Base-by-base conservation (phyloP, 2,113 vertebrate species). In the Sebastes fasciatus region DNA sequence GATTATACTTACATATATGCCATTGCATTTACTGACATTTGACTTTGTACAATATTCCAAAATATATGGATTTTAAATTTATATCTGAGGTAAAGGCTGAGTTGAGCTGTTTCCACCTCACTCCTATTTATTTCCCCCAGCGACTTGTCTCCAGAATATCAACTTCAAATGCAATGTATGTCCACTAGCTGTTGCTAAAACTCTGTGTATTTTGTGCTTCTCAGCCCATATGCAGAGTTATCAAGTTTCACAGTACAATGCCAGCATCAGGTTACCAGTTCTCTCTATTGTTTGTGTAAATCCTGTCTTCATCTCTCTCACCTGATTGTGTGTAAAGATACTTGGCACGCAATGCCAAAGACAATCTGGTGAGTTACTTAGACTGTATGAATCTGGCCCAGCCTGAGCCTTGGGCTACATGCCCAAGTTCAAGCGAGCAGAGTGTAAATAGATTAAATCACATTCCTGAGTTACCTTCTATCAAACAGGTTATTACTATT, bases 301-400 rank as follows among this genome's bases (percentile, higher is more conserved):
- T 45, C 14, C 51, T 63, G 13, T 6, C 6, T 52, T n/a, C 6
- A 62, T 61, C 4, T 80, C 34, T 51, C 1, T 21, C 14, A 52
- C 10, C 14, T 45, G 16, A 64, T 23, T 8, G 14, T 75, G 34
- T 61, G 16, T 71, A 5, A 74, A 98, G 97, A 89, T 94, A 97
- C 0, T 43, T 97, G 77, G 97, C 95, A 19, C 94, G 96, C 77
- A 97, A 98, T 0, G 96, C 96, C 46, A 97, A n/a, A 89, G 97
- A 99, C 8, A 97, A 97, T 77, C 88, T 96, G 0, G 93, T 98
- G 16, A 98, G 97, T 85, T 89, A 97, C 88, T 98, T 98, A 81
- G 94, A 97, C 8, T 82, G 91, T 11, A 97, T 97, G 96, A 97
- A 96, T 88, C 77, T 88, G 57, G 74, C 95, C 0, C 77, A 94